These are phyloP conservation scores for Sylvilagus bachmani DNA, from an alignment of 2,113 vertebrate genomes.

Conservation along the genomic window DNA sequence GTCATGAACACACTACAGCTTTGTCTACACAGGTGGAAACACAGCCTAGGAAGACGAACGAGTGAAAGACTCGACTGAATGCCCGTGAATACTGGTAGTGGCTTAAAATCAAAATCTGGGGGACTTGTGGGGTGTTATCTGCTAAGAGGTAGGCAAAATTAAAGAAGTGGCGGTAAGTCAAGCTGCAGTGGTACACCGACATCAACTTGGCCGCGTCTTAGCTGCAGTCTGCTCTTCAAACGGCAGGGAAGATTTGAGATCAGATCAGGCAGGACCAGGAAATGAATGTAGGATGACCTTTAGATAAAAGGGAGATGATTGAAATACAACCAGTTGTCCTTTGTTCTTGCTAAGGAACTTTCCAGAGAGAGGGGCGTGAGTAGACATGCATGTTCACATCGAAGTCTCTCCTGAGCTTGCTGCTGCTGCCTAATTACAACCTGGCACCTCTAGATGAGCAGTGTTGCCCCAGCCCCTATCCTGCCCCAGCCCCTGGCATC, in stretches of 20 bases:
- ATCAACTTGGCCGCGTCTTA: not conserved
- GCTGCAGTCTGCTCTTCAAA: not conserved
- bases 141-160: slow-evolving; percentile 1
- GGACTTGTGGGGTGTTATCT: not conserved
- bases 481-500: not conserved
- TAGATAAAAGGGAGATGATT: not conserved
- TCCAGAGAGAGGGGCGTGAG: not conserved
- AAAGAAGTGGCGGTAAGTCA: not conserved
- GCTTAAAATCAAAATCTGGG: slow-evolving; percentile 1
- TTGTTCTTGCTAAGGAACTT: not conserved
- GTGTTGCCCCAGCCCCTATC: not conserved
- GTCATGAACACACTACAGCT: not conserved
- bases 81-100: not conserved
- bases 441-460: not conserved
- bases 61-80: not conserved
- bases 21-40: slow-evolving; percentile 6
- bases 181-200: not conserved
- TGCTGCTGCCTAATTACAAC: not conserved
- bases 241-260: not conserved
- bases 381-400: not conserved
- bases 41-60: not conserved
- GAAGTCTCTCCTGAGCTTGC: not conserved
- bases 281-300: not conserved
- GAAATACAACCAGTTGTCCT: not conserved
- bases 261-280: not conserved